phyloP scores from a whole-genome alignment of 2,113 vertebrate genomes.

The Clarias macrocephalus region DNA sequence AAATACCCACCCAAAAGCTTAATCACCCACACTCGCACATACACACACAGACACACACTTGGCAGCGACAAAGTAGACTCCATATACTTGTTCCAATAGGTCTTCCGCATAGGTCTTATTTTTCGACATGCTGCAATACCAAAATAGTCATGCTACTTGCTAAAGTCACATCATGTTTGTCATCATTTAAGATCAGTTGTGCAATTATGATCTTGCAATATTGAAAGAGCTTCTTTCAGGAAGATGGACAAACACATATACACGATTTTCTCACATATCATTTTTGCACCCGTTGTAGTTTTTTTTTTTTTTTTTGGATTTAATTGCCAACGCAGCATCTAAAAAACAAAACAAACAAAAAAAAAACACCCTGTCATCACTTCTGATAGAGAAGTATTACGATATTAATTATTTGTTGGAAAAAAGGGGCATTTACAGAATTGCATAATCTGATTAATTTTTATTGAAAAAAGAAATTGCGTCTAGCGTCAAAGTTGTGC shows the following conservation, averaged over 20 bases:
- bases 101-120: neutral
- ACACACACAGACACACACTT: constrained; percentile 26
- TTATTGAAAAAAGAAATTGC: too few relatives aligned
- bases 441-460: neutral
- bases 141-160: neutral
- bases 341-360: too few relatives aligned
- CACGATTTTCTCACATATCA: neutral
- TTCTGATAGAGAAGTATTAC: neutral
- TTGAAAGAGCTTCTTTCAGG: neutral
- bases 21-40: constrained; percentile 14
- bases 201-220: constrained; percentile 2
- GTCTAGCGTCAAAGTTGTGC: too few relatives aligned
- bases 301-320: neutral
- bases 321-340: neutral
- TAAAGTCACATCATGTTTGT: neutral
- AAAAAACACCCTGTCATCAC: neutral
- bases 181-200: constrained; percentile 8
- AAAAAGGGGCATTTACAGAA: neutral
- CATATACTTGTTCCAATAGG: neutral
- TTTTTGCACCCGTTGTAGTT: neutral
- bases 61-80: neutral
- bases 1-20: neutral
- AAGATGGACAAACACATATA: neutral
- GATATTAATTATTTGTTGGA: neutral
- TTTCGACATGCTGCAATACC: neutral